These are phyloP conservation scores for Griposia aprilina DNA, from an alignment of 2,888 invertebrate species.

Conservation along the genomic window DNA sequence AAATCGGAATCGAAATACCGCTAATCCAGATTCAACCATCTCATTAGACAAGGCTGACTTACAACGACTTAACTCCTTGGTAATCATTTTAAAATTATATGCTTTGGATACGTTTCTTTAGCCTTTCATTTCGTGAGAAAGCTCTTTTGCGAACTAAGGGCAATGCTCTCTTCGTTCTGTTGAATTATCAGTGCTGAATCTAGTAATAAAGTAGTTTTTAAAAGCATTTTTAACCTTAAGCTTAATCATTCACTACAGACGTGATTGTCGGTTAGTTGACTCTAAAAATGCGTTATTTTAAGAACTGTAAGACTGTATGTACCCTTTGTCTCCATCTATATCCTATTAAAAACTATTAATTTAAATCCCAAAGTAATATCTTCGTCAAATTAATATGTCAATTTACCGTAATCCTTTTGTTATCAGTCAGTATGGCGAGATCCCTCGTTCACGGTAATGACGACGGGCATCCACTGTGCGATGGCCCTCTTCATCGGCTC, in stretches of 20 bases:
- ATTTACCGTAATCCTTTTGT: constrained; percentile 16
- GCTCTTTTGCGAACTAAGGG: background rate
- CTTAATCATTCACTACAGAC: background rate
- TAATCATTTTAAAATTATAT: constrained; percentile 32
- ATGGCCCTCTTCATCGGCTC: constrained; percentile 96
- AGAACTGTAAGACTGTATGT: background rate
- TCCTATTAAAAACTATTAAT: constrained; percentile 1
- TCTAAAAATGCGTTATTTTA: background rate
- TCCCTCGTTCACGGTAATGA: constrained; percentile 93
- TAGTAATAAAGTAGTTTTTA: background rate
- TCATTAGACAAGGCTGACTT: background rate
- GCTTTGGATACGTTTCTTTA: background rate
- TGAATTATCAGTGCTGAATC: background rate
- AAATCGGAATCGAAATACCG: background rate
- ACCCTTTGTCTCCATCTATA: too few relatives aligned
- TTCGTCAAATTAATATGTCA: background rate
- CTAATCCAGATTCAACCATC: background rate
- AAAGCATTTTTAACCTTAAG: background rate
- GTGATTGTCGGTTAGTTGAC: background rate
- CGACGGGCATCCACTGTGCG: constrained; percentile 94
- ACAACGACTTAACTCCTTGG: constrained; percentile 9
- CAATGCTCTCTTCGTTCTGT: background rate
- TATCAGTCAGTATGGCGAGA: constrained; percentile 92
- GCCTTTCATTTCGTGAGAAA: constrained; percentile 19
- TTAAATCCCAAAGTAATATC: background rate